Conservation (phyloP, 1,140 invertebrate species). For the Neotoxoptera formosana region DNA sequence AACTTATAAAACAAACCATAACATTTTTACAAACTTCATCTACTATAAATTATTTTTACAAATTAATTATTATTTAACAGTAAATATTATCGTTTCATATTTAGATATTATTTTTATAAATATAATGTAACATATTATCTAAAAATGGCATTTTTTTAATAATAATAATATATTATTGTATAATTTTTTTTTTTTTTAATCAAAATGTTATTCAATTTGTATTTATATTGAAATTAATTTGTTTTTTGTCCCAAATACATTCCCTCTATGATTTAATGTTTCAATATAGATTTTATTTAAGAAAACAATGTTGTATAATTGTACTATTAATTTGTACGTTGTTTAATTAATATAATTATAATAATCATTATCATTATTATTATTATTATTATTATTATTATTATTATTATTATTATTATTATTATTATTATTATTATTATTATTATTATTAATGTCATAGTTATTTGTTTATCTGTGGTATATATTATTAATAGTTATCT, state of each 20-base stretch:
- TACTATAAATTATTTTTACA: neutral
- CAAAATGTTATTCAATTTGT: conserved; percentile 35
- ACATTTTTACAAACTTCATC: neutral
- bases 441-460: conserved; percentile 26
- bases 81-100: neutral
- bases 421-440: conserved; percentile 31
- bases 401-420: neutral
- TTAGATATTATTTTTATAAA: neutral
- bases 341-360: conserved; percentile 15
- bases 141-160: neutral
- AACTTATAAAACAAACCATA: neutral
- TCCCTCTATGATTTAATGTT: conserved; percentile 20
- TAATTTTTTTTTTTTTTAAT: neutral
- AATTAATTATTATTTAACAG: conserved; percentile 27
- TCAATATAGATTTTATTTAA: conserved; percentile 25
- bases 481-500: conserved; percentile 34
- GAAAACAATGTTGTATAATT: conserved; percentile 5
- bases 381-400: conserved; percentile 34
- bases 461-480: conserved; percentile 32
- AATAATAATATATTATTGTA: neutral
- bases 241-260: neutral
- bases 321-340: conserved; percentile 6
- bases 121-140: neutral
- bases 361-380: neutral
- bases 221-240: conserved; percentile 21